Conservation (phyloP, 2,888 invertebrate species). For the Lithophane ornitopus region DNA sequence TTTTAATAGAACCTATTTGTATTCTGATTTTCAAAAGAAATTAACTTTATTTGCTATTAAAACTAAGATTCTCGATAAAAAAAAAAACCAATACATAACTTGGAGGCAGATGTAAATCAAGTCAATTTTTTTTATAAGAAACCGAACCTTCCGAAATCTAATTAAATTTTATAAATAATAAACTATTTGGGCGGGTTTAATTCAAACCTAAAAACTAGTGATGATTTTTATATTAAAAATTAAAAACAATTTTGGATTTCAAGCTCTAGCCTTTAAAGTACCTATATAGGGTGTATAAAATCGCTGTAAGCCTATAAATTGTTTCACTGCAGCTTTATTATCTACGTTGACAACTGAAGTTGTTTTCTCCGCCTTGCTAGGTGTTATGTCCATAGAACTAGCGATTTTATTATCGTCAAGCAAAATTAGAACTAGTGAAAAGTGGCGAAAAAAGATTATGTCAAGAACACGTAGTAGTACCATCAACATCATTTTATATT, state of each 20-base stretch:
- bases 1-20: neutral
- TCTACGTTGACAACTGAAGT: slow-evolving; percentile 12
- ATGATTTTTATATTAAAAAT: too few species aligned
- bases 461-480: neutral
- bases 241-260: too few species aligned
- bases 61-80: neutral
- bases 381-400: neutral
- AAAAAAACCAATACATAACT: neutral
- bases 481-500: too few species aligned
- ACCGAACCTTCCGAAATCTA: too few species aligned
- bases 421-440: neutral
- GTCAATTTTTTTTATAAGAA: too few species aligned
- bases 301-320: slow-evolving; percentile 6
- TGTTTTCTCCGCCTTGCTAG: slow-evolving; percentile 4
- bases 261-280: neutral
- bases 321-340: neutral
- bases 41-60: neutral
- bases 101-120: too few species aligned
- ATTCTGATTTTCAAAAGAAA: neutral
- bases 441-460: neutral
- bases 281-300: neutral
- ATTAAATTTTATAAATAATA: too few species aligned
- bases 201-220: too few species aligned
- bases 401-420: neutral
- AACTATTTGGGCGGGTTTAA: too few species aligned